Percentiles rank a stretch among this genome's conserved stretches.
Conservation (phyloP, 1,140 invertebrate genomes). For the Drosophila bocqueti region DNA sequence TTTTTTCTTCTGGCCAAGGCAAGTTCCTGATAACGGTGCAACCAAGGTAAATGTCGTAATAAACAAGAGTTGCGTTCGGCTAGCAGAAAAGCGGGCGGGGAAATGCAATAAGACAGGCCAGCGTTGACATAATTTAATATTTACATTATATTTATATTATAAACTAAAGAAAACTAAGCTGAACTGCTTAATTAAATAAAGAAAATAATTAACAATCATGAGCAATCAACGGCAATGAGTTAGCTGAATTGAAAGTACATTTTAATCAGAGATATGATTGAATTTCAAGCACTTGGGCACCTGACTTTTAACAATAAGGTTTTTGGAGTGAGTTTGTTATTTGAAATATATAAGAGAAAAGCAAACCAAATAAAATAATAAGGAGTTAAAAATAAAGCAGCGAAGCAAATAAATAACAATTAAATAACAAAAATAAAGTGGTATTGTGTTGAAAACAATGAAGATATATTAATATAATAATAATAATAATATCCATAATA, state of each 20-base stretch:
- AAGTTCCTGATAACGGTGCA: slow-evolving; percentile 23
- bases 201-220: neutral
- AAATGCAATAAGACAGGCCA: neutral
- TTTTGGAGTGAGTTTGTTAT: neutral
- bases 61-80: neutral
- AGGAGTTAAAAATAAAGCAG: neutral
- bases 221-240: slow-evolving; percentile 1
- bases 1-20: slow-evolving; percentile 9
- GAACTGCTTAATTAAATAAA: neutral
- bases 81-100: neutral
- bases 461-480: neutral
- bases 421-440: neutral
- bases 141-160: neutral
- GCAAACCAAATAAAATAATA: neutral
- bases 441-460: neutral
- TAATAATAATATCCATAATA: too few relatives aligned
- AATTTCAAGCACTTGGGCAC: neutral
- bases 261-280: neutral
- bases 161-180: neutral
- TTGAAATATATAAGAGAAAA: neutral
- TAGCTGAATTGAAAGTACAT: neutral
- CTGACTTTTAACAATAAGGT: slow-evolving; percentile 3
- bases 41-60: slow-evolving; percentile 18
- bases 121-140: neutral
- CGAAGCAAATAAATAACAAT: neutral